Conservation (phyloP, 2,113 vertebrate species). For the Chaetura pelagica region DNA sequence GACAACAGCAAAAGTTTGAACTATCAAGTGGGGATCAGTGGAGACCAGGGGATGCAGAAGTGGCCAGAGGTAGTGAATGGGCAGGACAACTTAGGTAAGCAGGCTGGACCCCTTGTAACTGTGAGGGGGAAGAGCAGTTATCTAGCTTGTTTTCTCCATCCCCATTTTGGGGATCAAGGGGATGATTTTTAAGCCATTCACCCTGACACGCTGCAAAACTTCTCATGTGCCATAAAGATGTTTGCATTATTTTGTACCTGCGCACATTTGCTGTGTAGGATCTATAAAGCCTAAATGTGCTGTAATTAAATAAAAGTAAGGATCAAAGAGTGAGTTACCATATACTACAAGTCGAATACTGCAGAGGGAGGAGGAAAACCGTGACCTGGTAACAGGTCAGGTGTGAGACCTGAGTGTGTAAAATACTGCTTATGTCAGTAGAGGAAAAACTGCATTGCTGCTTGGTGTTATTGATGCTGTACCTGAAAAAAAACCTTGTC, state of each 20-base stretch:
- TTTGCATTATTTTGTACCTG: not conserved
- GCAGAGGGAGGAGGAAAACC: not conserved
- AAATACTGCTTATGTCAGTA: not conserved
- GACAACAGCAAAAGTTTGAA: rapidly evolving
- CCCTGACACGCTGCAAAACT: not conserved
- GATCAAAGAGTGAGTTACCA: not conserved
- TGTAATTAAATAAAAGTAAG: not conserved
- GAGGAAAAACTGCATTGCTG: not conserved
- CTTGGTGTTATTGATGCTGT: not conserved
- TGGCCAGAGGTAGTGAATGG: not conserved
- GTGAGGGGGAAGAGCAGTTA: not conserved
- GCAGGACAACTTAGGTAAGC: not conserved
- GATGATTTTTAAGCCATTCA: not conserved
- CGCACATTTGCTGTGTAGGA: not conserved
- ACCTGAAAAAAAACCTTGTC: not conserved
- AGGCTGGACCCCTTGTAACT: rapidly evolving
- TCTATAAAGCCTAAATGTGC: not conserved
- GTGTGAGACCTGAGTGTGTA: not conserved
- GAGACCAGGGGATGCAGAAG: not conserved
- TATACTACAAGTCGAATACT: not conserved
- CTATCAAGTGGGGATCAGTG: not conserved
- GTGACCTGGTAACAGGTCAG: not conserved
- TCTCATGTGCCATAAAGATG: not conserved
- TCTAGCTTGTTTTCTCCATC: not conserved
- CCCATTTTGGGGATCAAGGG: rapidly evolving